phyloP scores from a whole-genome alignment of 2,113 vertebrate genomes.

The Calyptomena viridis region DNA sequence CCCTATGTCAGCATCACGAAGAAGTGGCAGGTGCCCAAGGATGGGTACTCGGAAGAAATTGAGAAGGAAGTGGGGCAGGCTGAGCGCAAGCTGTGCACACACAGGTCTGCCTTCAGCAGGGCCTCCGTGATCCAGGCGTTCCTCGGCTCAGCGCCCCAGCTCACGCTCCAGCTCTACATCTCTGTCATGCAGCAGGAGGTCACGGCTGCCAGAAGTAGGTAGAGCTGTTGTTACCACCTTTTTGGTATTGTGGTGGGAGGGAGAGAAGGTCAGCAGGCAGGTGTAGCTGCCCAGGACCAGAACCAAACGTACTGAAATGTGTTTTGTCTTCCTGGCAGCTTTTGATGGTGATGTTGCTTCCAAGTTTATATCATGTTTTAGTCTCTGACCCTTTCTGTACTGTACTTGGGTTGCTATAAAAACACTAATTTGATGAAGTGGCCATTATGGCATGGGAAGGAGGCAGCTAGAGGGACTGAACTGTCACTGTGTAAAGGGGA shows the following conservation, averaged over 20 bases:
- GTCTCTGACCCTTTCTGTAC: neutral
- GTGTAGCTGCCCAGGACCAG: neutral
- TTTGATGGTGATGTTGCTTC: neutral
- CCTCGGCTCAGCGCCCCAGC: constrained; percentile 94
- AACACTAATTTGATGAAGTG: neutral
- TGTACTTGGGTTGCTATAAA: neutral
- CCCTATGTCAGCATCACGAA: constrained; percentile 98
- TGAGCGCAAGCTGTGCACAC: constrained; percentile 90
- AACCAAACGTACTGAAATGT: neutral
- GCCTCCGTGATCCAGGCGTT: constrained; percentile 97
- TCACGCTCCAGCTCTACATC: constrained; percentile 96
- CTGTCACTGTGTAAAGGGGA: neutral
- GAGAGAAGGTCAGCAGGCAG: neutral
- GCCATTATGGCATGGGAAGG: neutral
- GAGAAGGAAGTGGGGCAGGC: constrained; percentile 95
- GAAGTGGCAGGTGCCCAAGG: constrained; percentile 89
- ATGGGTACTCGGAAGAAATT: constrained; percentile 87
- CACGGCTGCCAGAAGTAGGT: constrained; percentile 86
- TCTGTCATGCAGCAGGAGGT: constrained; percentile 83
- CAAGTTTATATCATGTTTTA: neutral
- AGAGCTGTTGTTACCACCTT: neutral
- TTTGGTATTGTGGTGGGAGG: neutral
- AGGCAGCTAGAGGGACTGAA: neutral
- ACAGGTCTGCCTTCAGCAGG: constrained; percentile 92
- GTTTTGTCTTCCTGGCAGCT: neutral